Conservation (phyloP, 2,888 invertebrate genomes). For the Lissocephala sabroskyi region DNA sequence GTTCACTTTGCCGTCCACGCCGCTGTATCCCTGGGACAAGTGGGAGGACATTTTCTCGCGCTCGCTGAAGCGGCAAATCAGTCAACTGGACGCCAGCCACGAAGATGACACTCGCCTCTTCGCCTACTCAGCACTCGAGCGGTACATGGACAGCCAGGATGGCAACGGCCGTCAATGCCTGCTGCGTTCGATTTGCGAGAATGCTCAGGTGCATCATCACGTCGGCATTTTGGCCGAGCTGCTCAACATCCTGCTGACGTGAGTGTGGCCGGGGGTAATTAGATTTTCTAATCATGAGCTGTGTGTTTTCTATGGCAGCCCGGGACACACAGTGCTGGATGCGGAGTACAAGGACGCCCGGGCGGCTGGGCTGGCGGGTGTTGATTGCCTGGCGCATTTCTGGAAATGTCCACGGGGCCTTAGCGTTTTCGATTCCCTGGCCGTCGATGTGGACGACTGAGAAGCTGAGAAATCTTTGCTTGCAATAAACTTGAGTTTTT, state of each 20-base stretch:
- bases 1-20: conserved; percentile 57
- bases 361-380: conserved; percentile 46
- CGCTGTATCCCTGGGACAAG: conserved; percentile 66
- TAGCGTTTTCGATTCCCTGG: conserved; percentile 73
- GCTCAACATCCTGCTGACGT: conserved; percentile 46
- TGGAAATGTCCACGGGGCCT: conserved; percentile 76
- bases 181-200: conserved; percentile 68
- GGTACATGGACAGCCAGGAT: conserved; percentile 44
- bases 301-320: conserved; percentile 29
- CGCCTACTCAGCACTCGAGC: conserved; percentile 59
- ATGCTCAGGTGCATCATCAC: conserved; percentile 65
- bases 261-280: conserved; percentile 13
- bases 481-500: too few relatives aligned
- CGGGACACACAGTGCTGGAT: conserved; percentile 71
- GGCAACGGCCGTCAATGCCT: conserved; percentile 66
- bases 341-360: conserved; percentile 76
- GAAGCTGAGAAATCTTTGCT: too few relatives aligned
- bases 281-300: not conserved
- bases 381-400: conserved; percentile 76
- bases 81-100: conserved; percentile 32
- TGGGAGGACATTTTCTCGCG: conserved; percentile 63
- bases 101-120: conserved; percentile 64
- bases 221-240: conserved; percentile 61
- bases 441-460: conserved; percentile 24
- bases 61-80: conserved; percentile 37